These are phyloP conservation scores for Tetragnatha versicolor DNA, from an alignment of 1,140 invertebrate genomes.

Conservation along the genomic window DNA sequence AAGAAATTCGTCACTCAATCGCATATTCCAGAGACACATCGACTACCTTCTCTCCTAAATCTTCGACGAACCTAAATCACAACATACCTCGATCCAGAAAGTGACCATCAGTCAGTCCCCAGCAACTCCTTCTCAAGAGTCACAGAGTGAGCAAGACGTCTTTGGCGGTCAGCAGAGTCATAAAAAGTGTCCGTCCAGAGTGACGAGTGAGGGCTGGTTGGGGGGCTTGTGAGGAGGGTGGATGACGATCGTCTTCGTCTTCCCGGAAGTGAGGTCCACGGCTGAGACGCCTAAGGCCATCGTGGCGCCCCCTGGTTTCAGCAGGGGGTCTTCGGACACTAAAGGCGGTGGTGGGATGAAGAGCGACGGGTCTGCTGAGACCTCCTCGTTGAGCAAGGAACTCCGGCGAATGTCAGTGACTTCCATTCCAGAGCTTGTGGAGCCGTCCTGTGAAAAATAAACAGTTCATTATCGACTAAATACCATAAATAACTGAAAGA, in stretches of 20 bases:
- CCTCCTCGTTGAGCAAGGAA: conserved; percentile 32
- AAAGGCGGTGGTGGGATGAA: conserved; percentile 37
- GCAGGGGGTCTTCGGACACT: conserved; percentile 32
- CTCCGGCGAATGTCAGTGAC: conserved; percentile 13
- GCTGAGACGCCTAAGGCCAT: conserved; percentile 47
- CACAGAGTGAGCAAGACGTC: too few species aligned
- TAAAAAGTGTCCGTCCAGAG: conserved; percentile 50
- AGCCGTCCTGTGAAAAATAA: conserved; percentile 35
- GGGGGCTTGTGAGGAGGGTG: conserved; percentile 22
- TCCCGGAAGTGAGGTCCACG: conserved; percentile 39
- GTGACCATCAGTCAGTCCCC: too few species aligned
- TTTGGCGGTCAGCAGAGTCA: conserved; percentile 36
- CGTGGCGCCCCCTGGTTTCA: conserved; percentile 42
- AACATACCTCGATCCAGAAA: too few species aligned
- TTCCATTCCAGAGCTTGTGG: background rate
- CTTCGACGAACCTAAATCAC: too few species aligned
- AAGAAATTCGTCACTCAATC: too few species aligned
- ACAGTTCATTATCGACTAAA: too few species aligned
- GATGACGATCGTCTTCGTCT: conserved; percentile 48
- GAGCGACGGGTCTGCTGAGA: conserved; percentile 14
- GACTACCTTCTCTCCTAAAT: too few species aligned
- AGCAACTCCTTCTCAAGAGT: too few species aligned
- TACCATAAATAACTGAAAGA: too few species aligned
- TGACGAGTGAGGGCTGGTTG: conserved; percentile 23
- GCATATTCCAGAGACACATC: too few species aligned